Base-by-base conservation (phyloP, 2,797 vertebrate species). In the Poeciliopsis infans region DNA sequence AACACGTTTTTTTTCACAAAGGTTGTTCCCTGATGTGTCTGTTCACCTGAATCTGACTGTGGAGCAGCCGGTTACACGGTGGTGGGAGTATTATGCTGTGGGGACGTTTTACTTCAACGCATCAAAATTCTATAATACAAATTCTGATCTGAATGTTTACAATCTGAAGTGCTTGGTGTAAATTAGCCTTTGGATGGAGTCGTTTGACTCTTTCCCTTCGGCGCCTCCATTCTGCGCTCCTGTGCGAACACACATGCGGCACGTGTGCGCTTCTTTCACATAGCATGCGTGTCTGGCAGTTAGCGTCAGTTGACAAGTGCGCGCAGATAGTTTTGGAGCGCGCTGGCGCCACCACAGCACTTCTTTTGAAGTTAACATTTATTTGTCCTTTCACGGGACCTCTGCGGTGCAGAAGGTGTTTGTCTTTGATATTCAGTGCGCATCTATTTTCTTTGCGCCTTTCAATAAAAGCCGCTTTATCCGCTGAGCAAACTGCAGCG, bases 401-500 rank as follows among this genome's bases (percentile, higher is more conserved):
- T 66, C 18, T 83, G 84, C 43, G 77, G 64, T 73, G 71, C 46
- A 45, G 47, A 7, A 2, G 55, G 18, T 73, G 76, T 55, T 46
- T 75, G 64, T 89, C 85, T 91, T 92, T 91, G 80, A 83, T 89
- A 90, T 89, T 86, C 86, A 79, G 59, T 55, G 83, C 8, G 81
- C 85, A 69, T 87, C 72, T 81, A 68, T 76, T 85, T 75, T 81
- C 78, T 86, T 75, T 80, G 53, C 39, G 72, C 79, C 82, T 85
- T 82, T 80, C 36, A 81, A 33, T 73, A 81, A 83, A 87, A 89
- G 74, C 79, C 85, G 72, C 78, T 90, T 91, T 87, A 90, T 90
- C 87, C 91, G 82, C 15, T 10, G 86, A 88, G 93, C 89, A 91
- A 92, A 93, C 91, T 91, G 87, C 76, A 55, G 79, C 53, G 84